Evolutionary conservation across 2,797 vertebrate genomes (phyloP), one percentile per base, ranked within the genome.

Genomic region (Antrozous pallidus): DNA sequence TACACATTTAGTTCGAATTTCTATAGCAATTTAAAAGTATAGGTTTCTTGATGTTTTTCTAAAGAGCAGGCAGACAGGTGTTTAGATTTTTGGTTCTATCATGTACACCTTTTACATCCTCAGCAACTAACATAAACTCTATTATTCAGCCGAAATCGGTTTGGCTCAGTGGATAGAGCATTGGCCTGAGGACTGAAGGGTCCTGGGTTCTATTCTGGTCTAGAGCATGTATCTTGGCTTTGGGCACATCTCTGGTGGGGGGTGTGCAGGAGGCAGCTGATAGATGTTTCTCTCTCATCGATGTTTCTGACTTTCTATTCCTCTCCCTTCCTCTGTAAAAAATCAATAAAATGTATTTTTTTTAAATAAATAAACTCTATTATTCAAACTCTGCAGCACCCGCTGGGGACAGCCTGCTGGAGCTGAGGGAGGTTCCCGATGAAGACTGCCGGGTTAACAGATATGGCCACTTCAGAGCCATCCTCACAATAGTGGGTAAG

Each of bases 401-500:
- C 33, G 12, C 20, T 0, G 33, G 88, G 90, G 81, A 84, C 54
- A 47, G 2, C 36, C 3, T 54, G 84, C 5, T 24, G 82, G 74
- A 90, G 77, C 56, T 47, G 70, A 95, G 94, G 77, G 90, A 96
- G 31, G 84, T 67, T 83, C 90, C 96, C 36, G 93, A 93, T 24
- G 96, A 42, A 42, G 97, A 96, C 8, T 99, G 99, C 96, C 98
- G 98, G 93, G 98, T 98, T 81, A 98, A 98, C 90, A 98, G 98
- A 98, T 98, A 99, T 0, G 99, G 99, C 9, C 98, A 97, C 95
- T 99, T 99, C 51, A 93, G 38, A 24, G 97, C 95, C 5, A 97
- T 97, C 88, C 97, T 99, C 96, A 98, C 95, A 81, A 97, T 99
- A 2, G 97, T 99, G 71, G 99, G 99, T 99, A 97, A 95, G 90